A percentile compares a stretch with the other conserved stretches of the same genome.
These are phyloP conservation scores for Ormyrus labotus DNA, from an alignment of 2,888 invertebrate genomes.

Conservation along the genomic window DNA sequence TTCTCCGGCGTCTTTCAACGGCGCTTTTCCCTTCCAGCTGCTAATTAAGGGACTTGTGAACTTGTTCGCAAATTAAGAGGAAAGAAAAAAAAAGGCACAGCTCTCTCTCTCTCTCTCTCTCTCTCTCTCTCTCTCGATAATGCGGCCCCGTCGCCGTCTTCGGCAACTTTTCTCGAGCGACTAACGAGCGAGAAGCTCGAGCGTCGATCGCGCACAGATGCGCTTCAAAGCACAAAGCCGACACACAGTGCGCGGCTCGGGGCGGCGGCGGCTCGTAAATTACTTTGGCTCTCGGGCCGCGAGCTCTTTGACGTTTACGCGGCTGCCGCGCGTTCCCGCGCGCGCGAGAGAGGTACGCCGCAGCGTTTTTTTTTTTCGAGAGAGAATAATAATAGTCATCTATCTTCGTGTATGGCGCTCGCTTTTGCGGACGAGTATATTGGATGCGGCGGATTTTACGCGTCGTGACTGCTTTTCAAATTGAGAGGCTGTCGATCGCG, in stretches of 20 bases:
- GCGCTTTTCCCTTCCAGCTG: background rate
- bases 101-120: no score
- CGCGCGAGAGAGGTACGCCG: no score
- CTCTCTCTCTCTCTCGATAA: background rate
- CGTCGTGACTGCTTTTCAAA: background rate
- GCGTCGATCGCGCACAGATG: background rate
- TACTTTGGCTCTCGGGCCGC: background rate
- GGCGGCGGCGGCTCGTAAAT: slow-evolving; percentile 8
- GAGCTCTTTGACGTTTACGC: no score
- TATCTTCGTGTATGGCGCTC: background rate
- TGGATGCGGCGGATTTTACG: background rate
- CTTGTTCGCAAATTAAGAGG: slow-evolving; percentile 7
- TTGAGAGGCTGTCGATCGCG: no score
- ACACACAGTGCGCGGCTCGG: background rate
- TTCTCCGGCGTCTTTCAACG: no score
- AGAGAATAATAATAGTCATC: background rate
- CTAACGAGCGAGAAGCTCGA: slow-evolving; percentile 10
- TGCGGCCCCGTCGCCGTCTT: background rate
- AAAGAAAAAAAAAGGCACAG: background rate
- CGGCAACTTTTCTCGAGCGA: slow-evolving; percentile 8
- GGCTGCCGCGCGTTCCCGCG: background rate
- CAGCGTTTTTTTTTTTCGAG: background rate
- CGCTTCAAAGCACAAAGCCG: background rate
- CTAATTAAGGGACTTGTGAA: slow-evolving; percentile 25
- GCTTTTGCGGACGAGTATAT: slow-evolving; percentile 1